Percentiles rank a stretch among this genome's conserved stretches.
phyloP scores from a whole-genome alignment of 2,113 vertebrate genomes.

The Sarotherodon lohbergeri region DNA sequence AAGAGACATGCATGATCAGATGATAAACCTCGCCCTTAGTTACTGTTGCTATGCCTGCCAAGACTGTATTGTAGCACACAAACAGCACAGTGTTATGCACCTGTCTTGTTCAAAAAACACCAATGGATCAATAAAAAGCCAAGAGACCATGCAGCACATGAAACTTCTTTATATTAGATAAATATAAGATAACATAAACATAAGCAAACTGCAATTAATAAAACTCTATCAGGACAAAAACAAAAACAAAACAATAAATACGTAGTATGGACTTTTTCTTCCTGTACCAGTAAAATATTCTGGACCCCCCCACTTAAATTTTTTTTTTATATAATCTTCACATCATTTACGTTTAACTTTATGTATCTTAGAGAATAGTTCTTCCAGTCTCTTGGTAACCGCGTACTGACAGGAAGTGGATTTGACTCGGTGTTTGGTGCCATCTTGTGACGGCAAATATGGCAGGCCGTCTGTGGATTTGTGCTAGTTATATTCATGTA shows the following conservation, averaged over 20 bases:
- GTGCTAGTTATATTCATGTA: neutral
- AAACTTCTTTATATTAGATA: neutral
- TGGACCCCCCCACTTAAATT: accelerated
- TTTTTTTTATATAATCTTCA: neutral
- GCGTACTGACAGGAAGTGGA: neutral
- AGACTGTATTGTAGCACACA: neutral
- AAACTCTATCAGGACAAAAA: neutral
- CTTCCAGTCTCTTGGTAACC: neutral
- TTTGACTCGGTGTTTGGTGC: neutral
- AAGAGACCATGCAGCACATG: neutral
- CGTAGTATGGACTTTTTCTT: neutral
- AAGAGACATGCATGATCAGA: neutral
- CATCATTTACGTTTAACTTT: neutral
- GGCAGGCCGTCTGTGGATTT: neutral
- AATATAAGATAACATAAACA: neutral
- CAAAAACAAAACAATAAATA: neutral
- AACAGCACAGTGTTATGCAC: neutral
- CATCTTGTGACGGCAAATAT: neutral
- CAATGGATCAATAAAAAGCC: neutral
- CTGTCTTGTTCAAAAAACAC: neutral
- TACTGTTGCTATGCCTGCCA: neutral
- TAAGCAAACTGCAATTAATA: neutral
- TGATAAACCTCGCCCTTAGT: neutral
- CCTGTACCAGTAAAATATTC: neutral
- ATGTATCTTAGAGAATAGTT: neutral